Percentiles rank a stretch among this genome's conserved stretches.
Conservation (phyloP, 1,140 invertebrate species). For the Hydropsyche tenuis region DNA sequence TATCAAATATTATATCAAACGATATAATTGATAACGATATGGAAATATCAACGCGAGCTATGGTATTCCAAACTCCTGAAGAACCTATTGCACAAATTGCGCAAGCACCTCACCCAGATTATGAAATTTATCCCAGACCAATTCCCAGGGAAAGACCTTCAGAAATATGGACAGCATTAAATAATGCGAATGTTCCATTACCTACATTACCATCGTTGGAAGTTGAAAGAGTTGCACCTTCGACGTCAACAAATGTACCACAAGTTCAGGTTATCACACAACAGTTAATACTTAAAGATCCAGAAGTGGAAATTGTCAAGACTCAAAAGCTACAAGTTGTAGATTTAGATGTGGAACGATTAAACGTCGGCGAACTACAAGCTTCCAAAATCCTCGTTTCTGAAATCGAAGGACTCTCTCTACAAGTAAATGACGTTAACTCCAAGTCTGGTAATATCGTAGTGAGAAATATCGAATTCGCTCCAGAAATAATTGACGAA, state of each 20-base stretch:
- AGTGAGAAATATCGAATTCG: slow-evolving; percentile 70
- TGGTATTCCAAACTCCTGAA: no score
- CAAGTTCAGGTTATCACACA: background rate
- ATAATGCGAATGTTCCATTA: background rate
- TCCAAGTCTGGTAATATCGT: slow-evolving; percentile 69
- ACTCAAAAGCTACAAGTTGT: slow-evolving; percentile 70
- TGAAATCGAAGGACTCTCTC: slow-evolving; percentile 75
- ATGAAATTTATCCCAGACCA: background rate
- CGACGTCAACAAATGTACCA: background rate
- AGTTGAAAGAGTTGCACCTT: slow-evolving; percentile 51
- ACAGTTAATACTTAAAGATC: background rate
- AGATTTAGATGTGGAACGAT: slow-evolving; percentile 77
- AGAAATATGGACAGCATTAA: slow-evolving; percentile 1
- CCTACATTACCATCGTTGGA: slow-evolving; percentile 54
- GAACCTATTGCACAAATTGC: no score
- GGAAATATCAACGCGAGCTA: no score
- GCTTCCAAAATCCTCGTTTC: slow-evolving; percentile 79
- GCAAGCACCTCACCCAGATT: no score
- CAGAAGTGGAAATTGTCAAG: slow-evolving; percentile 56
- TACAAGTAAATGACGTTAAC: slow-evolving; percentile 72
- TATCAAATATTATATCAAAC: no score
- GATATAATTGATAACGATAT: no score
- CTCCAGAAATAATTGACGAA: slow-evolving; percentile 68
- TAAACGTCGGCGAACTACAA: slow-evolving; percentile 77
- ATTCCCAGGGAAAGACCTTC: background rate